A percentile compares a stretch with the other conserved stretches of the same genome.
phyloP scores from a whole-genome alignment of 2,797 vertebrate genomes.

The Anabacerthia variegaticeps region DNA sequence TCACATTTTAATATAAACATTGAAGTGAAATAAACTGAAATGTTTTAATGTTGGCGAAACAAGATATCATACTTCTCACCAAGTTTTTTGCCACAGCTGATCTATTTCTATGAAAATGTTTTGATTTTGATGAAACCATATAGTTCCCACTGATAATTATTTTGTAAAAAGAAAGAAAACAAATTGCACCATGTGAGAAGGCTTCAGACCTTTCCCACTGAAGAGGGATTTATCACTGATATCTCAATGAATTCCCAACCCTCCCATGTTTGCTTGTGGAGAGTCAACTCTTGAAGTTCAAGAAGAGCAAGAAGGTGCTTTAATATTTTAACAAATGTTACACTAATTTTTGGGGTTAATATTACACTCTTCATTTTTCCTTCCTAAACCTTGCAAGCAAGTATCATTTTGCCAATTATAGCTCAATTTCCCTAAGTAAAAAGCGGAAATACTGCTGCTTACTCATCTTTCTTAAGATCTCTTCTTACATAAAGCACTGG shows the following conservation, averaged over 20 bases:
- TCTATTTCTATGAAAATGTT: background rate
- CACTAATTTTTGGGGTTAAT: background rate
- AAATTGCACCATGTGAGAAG: background rate
- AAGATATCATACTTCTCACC: background rate
- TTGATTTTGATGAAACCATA: background rate
- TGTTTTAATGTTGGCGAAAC: constrained; percentile 17
- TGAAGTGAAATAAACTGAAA: constrained; percentile 23
- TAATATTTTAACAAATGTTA: background rate
- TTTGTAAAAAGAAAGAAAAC: background rate
- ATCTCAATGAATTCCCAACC: background rate
- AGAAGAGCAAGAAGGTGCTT: background rate
- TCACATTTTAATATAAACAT: background rate
- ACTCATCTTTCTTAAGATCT: background rate
- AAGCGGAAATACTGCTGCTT: background rate
- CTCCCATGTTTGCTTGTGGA: background rate
- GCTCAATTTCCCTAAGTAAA: background rate
- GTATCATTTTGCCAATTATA: background rate
- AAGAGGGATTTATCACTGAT: background rate
- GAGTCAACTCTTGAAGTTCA: background rate
- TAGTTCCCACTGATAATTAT: background rate
- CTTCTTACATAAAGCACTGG: background rate
- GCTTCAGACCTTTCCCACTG: background rate
- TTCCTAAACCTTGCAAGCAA: background rate
- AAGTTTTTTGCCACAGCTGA: background rate
- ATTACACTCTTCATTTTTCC: background rate